phyloP scores from a whole-genome alignment of 2,888 invertebrate species.

The Microctonus brassicae region DNA sequence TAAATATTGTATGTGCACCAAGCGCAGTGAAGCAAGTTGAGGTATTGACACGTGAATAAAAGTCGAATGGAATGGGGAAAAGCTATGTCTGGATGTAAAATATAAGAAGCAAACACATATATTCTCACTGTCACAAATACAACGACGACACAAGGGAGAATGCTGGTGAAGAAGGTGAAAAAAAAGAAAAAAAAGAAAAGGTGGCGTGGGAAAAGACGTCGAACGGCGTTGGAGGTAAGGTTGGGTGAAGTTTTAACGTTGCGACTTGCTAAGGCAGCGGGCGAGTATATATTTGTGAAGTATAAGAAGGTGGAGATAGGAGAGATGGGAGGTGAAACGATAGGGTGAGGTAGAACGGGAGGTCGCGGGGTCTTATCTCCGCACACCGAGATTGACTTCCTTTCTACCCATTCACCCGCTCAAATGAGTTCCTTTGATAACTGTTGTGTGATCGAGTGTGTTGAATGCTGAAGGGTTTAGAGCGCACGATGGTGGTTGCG shows the following conservation, averaged over 20 bases:
- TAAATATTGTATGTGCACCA: slow-evolving; percentile 29
- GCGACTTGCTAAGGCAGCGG: slow-evolving; percentile 35
- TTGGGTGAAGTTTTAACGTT: slow-evolving; percentile 1
- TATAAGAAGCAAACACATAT: slow-evolving; percentile 26
- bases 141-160: slow-evolving; percentile 17
- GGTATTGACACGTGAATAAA: slow-evolving; percentile 54
- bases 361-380: slow-evolving; percentile 66
- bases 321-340: slow-evolving; percentile 29
- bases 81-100: slow-evolving; percentile 37
- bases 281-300: slow-evolving; percentile 4
- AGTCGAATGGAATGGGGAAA: slow-evolving; percentile 38
- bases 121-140: not conserved
- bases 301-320: not conserved
- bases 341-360: slow-evolving; percentile 46
- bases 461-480: slow-evolving; percentile 68
- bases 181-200: not conserved
- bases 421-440: slow-evolving; percentile 70
- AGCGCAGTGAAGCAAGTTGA: slow-evolving; percentile 38
- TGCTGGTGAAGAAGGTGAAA: not conserved
- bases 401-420: slow-evolving; percentile 68
- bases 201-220: not conserved
- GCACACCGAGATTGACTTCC: slow-evolving; percentile 69
- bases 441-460: slow-evolving; percentile 69
- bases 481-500: slow-evolving; percentile 47
- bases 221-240: slow-evolving; percentile 7